Percentiles rank a stretch among this genome's conserved stretches.
Evolutionary conservation across 2,888 invertebrate genomes (phyloP).

Genomic region (Plebejus anna): DNA sequence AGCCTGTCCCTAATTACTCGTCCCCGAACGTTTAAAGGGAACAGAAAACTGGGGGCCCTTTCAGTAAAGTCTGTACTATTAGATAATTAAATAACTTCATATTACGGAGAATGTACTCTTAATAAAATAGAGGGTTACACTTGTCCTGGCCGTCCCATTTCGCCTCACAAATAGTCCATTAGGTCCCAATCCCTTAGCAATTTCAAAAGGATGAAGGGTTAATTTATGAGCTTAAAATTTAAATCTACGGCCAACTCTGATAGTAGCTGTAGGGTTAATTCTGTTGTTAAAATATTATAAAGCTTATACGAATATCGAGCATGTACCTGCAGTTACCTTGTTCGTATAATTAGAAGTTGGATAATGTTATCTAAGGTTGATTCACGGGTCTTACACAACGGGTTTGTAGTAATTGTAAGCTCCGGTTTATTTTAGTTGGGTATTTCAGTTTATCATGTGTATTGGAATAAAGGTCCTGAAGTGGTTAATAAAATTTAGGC

Average conservation of each 20-base stretch:
- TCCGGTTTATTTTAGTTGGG: slow-evolving; percentile 1
- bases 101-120: slow-evolving; percentile 24
- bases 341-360: slow-evolving; percentile 13
- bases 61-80: slow-evolving; percentile 12
- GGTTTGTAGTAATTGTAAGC: neutral
- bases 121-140: slow-evolving; percentile 55
- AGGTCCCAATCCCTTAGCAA: slow-evolving; percentile 77
- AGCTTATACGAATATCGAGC: slow-evolving; percentile 38
- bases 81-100: slow-evolving; percentile 17
- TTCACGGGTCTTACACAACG: neutral
- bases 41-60: neutral
- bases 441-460: neutral
- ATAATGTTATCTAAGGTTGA: slow-evolving; percentile 12
- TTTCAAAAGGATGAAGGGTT: slow-evolving; percentile 79
- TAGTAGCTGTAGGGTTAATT: slow-evolving; percentile 71
- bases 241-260: slow-evolving; percentile 77
- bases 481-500: neutral
- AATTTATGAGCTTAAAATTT: slow-evolving; percentile 79
- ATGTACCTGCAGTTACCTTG: neutral
- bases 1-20: neutral
- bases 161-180: slow-evolving; percentile 79
- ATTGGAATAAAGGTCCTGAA: neutral
- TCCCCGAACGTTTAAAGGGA: neutral
- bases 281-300: slow-evolving; percentile 68
- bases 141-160: slow-evolving; percentile 72